Percentiles rank a stretch among this genome's conserved stretches.
Conservation (phyloP, 1,140 invertebrate species). For the Ectropis grisescens region DNA sequence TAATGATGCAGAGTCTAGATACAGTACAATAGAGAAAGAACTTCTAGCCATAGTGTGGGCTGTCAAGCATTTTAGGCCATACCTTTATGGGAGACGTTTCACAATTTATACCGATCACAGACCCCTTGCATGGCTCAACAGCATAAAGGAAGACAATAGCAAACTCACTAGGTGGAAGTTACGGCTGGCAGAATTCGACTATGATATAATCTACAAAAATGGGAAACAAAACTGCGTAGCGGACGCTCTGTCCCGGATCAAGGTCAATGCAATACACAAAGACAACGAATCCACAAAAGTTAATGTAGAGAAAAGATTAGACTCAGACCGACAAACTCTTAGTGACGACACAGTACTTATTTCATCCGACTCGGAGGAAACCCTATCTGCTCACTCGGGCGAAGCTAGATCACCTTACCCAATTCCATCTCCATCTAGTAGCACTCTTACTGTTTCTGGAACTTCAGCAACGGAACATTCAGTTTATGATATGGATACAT, state of each 20-base stretch:
- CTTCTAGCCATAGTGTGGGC: slow-evolving; percentile 13
- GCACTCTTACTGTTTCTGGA: slow-evolving; percentile 3
- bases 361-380: too few species aligned
- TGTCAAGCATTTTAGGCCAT: slow-evolving; percentile 12
- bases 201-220: slow-evolving; percentile 39
- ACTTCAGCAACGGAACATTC: slow-evolving; percentile 12
- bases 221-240: slow-evolving; percentile 37
- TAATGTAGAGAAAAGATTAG: slow-evolving; percentile 5
- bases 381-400: too few species aligned
- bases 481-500: slow-evolving; percentile 6
- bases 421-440: slow-evolving; percentile 1
- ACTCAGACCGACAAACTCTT: background rate
- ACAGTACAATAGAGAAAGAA: slow-evolving; percentile 16
- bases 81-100: slow-evolving; percentile 13
- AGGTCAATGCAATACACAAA: slow-evolving; percentile 9
- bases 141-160: slow-evolving; percentile 28
- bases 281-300: slow-evolving; percentile 1
- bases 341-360: too few species aligned
- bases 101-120: slow-evolving; percentile 10
- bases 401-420: background rate
- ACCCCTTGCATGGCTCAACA: slow-evolving; percentile 40
- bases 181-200: slow-evolving; percentile 24
- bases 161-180: slow-evolving; percentile 28
- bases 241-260: slow-evolving; percentile 22
- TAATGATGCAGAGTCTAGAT: slow-evolving; percentile 10